Conservation (phyloP, 2,888 invertebrate genomes). For the Netelia fuscicornis region DNA sequence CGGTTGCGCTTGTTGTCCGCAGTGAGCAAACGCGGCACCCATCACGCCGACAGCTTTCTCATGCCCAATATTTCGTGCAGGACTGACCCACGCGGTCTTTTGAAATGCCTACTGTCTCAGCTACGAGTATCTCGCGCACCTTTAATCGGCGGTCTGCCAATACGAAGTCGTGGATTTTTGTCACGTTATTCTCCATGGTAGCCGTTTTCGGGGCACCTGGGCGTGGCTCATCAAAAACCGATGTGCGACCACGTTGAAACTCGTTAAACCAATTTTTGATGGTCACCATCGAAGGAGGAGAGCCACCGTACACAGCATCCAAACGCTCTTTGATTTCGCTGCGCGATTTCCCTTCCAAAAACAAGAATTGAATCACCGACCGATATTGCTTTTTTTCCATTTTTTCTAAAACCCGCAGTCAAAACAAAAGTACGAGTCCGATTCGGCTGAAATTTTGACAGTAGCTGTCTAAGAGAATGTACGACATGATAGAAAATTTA, state of each 20-base stretch:
- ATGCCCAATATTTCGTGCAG: slow-evolving; percentile 65
- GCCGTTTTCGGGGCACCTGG: not conserved
- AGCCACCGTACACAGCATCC: slow-evolving; percentile 1
- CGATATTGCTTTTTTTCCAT: slow-evolving; percentile 33
- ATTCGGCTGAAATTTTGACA: too few species aligned
- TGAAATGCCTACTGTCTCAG: slow-evolving; percentile 67
- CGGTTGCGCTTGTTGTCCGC: slow-evolving; percentile 75
- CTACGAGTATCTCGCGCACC: slow-evolving; percentile 71
- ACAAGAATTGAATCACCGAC: slow-evolving; percentile 2
- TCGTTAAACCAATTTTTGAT: slow-evolving; percentile 22
- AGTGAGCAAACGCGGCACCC: slow-evolving; percentile 77
- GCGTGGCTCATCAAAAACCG: slow-evolving; percentile 15
- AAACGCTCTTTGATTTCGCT: slow-evolving; percentile 22
- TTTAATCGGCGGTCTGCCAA: slow-evolving; percentile 76
- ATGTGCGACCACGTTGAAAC: slow-evolving; percentile 23
- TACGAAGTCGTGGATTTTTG: slow-evolving; percentile 76
- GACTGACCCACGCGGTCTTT: slow-evolving; percentile 63
- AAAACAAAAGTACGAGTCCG: too few species aligned
- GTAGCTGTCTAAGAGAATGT: too few species aligned
- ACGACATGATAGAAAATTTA: too few species aligned
- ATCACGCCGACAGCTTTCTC: slow-evolving; percentile 73
- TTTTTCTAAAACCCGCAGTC: not conserved
- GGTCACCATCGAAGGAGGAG: slow-evolving; percentile 7
- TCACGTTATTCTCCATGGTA: slow-evolving; percentile 17
- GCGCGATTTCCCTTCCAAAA: slow-evolving; percentile 14